Evolutionary conservation across 2,888 invertebrate genomes (phyloP).

Genomic region (Coleophora flavipennella): DNA sequence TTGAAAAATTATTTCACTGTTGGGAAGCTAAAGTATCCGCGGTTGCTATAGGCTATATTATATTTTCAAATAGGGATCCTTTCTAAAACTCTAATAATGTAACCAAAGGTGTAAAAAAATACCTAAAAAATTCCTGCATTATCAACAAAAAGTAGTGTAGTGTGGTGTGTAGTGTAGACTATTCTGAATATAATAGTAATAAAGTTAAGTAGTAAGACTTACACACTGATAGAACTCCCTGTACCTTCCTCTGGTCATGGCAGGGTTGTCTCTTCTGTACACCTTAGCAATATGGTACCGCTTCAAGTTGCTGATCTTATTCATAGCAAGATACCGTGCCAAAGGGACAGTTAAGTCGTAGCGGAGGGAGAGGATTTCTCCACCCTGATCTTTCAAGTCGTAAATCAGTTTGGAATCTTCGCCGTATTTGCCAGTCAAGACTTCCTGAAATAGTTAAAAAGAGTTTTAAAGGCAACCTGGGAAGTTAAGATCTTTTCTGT

Average conservation of each 20-base stretch:
- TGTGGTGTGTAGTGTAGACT: too few species aligned
- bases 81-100: too few species aligned
- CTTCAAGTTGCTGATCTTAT: conserved; percentile 93
- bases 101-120: too few species aligned
- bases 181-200: too few species aligned
- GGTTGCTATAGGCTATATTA: too few species aligned
- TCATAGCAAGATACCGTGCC: conserved; percentile 98
- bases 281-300: conserved; percentile 99
- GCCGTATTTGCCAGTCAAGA: conserved; percentile 98
- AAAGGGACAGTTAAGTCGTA: conserved; percentile 99
- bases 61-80: too few species aligned
- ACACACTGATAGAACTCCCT: conserved; percentile 99
- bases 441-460: conserved; percentile 77
- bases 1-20: too few species aligned
- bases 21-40: too few species aligned
- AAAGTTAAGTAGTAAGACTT: conserved; percentile 53
- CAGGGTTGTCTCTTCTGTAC: conserved; percentile 97
- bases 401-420: conserved; percentile 99
- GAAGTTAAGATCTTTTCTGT: too few species aligned
- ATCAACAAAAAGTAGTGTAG: too few species aligned
- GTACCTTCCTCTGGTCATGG: conserved; percentile 95
- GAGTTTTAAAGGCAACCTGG: background rate
- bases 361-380: conserved; percentile 94
- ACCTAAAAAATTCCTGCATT: too few species aligned
- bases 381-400: conserved; percentile 98